A percentile compares a stretch with the other conserved stretches of the same genome.
phyloP scores from a whole-genome alignment of 1,140 invertebrate species.

The Eriocheir sinensis region DNA sequence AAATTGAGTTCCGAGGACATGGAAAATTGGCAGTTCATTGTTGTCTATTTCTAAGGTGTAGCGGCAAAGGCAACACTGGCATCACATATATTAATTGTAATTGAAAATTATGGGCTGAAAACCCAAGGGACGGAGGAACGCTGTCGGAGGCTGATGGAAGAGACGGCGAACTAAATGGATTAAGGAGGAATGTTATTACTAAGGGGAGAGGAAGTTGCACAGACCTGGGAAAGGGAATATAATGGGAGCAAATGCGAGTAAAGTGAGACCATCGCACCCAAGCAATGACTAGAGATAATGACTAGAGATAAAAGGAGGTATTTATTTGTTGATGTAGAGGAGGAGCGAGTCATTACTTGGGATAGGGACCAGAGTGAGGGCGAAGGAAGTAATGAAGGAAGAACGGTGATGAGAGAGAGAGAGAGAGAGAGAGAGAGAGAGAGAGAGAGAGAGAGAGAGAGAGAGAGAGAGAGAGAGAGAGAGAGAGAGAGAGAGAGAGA shows the following conservation, averaged over 20 bases:
- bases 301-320: not conserved
- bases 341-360: not conserved
- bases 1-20: not conserved
- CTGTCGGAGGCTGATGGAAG: not conserved
- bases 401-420: not conserved
- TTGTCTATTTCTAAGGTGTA: not conserved
- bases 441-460: conserved; percentile 22
- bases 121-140: not conserved
- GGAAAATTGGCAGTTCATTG: not conserved
- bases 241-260: too few species aligned
- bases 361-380: not conserved
- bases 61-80: not conserved
- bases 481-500: conserved; percentile 53
- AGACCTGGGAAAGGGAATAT: not conserved
- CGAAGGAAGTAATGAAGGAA: not conserved
- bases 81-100: conserved; percentile 23
- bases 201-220: not conserved
- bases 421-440: conserved; percentile 22
- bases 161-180: conserved; percentile 4
- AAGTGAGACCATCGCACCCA: not conserved
- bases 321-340: not conserved
- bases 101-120: conserved; percentile 3
- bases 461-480: conserved; percentile 32
- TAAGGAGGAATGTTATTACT: not conserved
- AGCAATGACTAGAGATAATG: not conserved